Evolutionary conservation across 1,140 invertebrate genomes (phyloP), one percentile per base, ranked within the genome.

Genomic region (Bombus breviceps): DNA sequence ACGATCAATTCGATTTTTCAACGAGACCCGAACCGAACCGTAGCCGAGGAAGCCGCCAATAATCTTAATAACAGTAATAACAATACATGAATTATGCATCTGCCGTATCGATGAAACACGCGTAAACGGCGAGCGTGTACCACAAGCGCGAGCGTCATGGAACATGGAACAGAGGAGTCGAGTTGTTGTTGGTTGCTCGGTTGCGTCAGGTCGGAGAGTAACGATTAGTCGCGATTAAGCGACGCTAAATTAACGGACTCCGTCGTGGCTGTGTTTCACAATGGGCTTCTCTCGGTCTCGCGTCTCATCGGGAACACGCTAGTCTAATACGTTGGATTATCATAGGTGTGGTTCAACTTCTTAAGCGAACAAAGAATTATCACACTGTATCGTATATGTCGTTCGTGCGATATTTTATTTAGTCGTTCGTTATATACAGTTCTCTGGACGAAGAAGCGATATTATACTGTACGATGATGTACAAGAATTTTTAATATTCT

Each of bases 31-130:
- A 10, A 57, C 59, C 25, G 15, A n/a, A 25, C 43, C 62, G 15
- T 28, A 32, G 62, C 68, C 39, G 59, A 85, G 84, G 84, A 85
- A 85, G 84, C 79, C 84, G 69, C 78, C 78, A 74, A 85, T 85
- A 81, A 85, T 81, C 62, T 85, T 85, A 85, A 85, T 85, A 74
- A 81, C 78, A 39, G 71, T 75, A 68, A 81, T 81, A 81, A 74
- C 43, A 53, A 85, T 74, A 62, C 39, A 85, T 74, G 41, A 81
- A 85, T 64, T 81, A 85, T 68, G 78, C 78, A 62, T 72, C 57
- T 15, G 13, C n/a, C 64, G 37, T 47, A 25, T 71, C 71, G 64
- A 68, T 68, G 76, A 47, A 72, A 85, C 53, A 22, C 57, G 78
- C 57, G 47, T 77, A 79, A 85, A 85, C 68, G 77, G 41, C 57